Conservation (phyloP, 2,113 vertebrate genomes). For the Oriolus oriolus region DNA sequence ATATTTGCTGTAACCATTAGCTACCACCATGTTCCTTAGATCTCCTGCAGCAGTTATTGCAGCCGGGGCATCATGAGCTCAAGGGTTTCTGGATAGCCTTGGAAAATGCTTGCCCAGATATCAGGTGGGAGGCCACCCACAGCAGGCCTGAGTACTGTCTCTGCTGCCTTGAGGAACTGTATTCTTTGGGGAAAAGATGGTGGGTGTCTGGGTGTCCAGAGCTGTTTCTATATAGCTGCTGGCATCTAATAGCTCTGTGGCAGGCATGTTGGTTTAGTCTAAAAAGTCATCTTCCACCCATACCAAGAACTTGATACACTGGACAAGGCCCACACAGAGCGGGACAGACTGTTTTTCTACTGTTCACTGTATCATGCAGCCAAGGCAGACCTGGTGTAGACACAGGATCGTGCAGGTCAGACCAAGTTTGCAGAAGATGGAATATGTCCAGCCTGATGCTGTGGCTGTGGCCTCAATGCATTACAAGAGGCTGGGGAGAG, state of each 20-base stretch:
- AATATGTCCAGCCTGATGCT: background rate
- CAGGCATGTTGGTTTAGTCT: rapidly evolving
- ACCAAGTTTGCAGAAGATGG: rapidly evolving
- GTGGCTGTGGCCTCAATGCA: rapidly evolving
- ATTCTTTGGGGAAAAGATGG: background rate
- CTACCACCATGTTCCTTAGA: background rate
- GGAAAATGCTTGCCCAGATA: background rate
- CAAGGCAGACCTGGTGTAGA: background rate
- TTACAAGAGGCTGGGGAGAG: background rate
- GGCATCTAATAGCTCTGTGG: background rate
- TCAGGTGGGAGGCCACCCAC: background rate
- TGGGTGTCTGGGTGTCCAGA: background rate
- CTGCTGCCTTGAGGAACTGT: background rate
- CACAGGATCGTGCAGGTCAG: background rate
- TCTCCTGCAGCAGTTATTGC: background rate
- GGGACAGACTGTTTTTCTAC: background rate
- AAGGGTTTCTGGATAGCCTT: background rate
- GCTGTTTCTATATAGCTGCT: background rate
- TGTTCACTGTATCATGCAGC: rapidly evolving
- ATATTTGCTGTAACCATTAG: background rate
- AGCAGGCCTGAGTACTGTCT: background rate
- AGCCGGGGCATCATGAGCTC: rapidly evolving
- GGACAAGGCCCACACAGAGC: background rate
- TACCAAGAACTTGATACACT: background rate
- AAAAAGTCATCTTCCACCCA: background rate